phyloP scores from a whole-genome alignment of 2,113 vertebrate species.

The Tachysurus fulvidraco region DNA sequence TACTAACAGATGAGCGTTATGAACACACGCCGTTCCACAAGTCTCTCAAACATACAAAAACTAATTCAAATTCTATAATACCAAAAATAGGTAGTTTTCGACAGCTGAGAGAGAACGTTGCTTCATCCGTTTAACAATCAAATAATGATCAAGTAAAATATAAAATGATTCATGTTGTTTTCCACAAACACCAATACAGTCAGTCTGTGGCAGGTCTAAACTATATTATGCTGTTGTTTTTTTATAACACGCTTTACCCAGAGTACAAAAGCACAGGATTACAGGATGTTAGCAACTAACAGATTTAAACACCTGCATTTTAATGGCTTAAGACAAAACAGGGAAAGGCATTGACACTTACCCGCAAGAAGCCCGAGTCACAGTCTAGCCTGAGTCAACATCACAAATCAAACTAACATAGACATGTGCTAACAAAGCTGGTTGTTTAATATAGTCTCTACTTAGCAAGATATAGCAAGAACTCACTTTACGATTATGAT shows the following conservation, averaged over 20 bases:
- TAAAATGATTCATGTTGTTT: background rate
- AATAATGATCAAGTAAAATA: too few species aligned
- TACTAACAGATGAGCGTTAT: background rate
- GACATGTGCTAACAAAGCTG: background rate
- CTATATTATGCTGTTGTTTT: background rate
- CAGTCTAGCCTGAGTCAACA: background rate
- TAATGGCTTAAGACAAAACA: conserved; percentile 12
- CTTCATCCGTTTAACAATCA: background rate
- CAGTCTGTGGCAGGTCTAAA: background rate
- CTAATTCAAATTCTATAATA: background rate
- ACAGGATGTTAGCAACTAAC: conserved; percentile 10
- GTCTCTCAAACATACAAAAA: background rate
- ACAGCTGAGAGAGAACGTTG: background rate
- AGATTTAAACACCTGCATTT: conserved; percentile 26
- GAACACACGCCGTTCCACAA: background rate
- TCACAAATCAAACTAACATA: background rate
- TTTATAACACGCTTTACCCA: background rate
- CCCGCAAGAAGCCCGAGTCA: conserved; percentile 22
- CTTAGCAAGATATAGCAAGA: background rate
- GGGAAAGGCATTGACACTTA: conserved; percentile 15
- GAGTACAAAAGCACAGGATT: background rate
- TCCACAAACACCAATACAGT: background rate
- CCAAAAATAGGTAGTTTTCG: background rate
- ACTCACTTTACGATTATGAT: background rate
- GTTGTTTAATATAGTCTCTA: background rate